A percentile compares a stretch with the other conserved stretches of the same genome.
phyloP scores from a whole-genome alignment of 2,113 vertebrate species.

The Anhinga anhinga region DNA sequence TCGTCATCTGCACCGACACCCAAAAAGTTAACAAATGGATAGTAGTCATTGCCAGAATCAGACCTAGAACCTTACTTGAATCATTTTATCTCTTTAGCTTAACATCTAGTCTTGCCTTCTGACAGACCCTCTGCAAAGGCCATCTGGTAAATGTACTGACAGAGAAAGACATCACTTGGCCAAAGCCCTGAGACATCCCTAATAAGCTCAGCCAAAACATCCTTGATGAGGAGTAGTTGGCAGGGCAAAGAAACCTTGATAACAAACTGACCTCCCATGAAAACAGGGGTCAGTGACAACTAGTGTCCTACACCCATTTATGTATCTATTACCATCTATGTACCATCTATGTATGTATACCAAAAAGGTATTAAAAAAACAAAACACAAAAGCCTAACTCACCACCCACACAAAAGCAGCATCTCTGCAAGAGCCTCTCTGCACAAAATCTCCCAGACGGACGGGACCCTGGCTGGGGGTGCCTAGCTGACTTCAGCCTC shows the following conservation, averaged over 20 bases:
- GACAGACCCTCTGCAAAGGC: not conserved
- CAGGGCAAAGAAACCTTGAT: not conserved
- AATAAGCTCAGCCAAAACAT: not conserved
- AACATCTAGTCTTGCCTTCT: not conserved
- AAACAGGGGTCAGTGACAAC: not conserved
- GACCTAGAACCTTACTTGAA: not conserved
- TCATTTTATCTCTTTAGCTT: not conserved
- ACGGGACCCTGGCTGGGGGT: accelerated
- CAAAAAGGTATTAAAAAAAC: not conserved
- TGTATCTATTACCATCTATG: too few relatives aligned
- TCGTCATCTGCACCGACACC: accelerated
- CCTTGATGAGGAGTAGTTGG: not conserved
- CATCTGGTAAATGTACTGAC: accelerated
- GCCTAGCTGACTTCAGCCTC: not conserved
- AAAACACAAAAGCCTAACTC: not conserved
- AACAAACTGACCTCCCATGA: not conserved
- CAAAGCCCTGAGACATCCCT: not conserved
- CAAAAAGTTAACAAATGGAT: not conserved
- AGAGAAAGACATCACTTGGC: not conserved
- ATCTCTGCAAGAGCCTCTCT: not conserved
- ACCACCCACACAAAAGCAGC: not conserved
- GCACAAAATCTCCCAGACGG: not conserved
- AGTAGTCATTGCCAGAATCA: not conserved
- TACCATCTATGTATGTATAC: too few relatives aligned
- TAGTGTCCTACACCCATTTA: not conserved